Evolutionary conservation across 2,797 vertebrate species (phyloP).

Genomic region (Garrulus glandarius): DNA sequence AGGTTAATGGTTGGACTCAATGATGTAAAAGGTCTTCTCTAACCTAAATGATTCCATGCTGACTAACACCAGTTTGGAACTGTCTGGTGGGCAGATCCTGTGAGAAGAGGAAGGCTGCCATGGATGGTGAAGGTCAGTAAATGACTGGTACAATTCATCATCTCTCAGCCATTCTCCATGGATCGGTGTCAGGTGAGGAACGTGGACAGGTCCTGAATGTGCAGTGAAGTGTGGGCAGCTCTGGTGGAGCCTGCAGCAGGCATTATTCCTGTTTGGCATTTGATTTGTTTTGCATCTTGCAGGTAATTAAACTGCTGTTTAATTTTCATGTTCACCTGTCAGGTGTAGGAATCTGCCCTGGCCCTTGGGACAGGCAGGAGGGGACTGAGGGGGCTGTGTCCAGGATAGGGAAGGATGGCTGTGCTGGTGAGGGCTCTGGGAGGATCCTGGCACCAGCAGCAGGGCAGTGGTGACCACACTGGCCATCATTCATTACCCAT

Average conservation of each 20-base stretch:
- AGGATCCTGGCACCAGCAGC: neutral
- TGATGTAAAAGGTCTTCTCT: neutral
- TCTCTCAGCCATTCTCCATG: fast-evolving
- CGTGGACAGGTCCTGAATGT: fast-evolving
- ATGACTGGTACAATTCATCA: too few species aligned
- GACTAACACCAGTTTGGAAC: neutral
- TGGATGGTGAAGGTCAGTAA: fast-evolving
- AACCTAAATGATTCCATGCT: neutral
- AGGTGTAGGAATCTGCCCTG: neutral
- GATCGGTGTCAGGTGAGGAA: neutral
- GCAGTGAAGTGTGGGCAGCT: neutral
- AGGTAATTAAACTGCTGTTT: neutral
- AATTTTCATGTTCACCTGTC: fast-evolving
- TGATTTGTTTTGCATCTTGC: neutral
- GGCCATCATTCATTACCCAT: conserved; percentile 5
- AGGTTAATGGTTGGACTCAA: neutral
- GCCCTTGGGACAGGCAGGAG: neutral
- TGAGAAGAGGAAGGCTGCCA: neutral
- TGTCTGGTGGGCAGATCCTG: neutral
- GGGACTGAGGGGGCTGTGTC: fast-evolving
- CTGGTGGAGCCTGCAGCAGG: neutral
- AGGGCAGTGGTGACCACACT: neutral
- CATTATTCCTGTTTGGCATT: fast-evolving
- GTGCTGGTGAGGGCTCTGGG: neutral
- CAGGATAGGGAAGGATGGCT: fast-evolving